Evolutionary conservation across 1,140 invertebrate species (phyloP).

Genomic region (Pomacea maculata): DNA sequence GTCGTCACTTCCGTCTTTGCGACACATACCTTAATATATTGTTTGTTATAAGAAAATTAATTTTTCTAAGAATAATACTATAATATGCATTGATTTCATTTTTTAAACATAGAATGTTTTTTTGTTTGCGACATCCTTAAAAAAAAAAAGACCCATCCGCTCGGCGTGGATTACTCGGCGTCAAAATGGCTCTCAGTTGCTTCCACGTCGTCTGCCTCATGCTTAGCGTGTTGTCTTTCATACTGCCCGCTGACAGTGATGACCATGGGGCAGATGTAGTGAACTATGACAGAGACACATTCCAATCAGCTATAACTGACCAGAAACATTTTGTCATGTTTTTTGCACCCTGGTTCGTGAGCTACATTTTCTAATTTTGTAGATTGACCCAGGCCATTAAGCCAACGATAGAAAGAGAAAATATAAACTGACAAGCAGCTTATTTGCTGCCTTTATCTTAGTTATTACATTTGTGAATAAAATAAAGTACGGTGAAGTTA

Average conservation of each 20-base stretch:
- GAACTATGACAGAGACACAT: slow-evolving; percentile 73
- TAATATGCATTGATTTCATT: too few species aligned
- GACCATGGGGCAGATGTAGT: slow-evolving; percentile 38
- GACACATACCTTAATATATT: not conserved
- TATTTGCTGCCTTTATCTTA: too few species aligned
- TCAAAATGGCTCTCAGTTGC: slow-evolving; percentile 14
- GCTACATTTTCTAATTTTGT: too few species aligned
- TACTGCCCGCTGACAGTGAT: slow-evolving; percentile 20
- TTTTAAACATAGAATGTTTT: too few species aligned
- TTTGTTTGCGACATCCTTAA: too few species aligned
- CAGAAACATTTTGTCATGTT: slow-evolving; percentile 89
- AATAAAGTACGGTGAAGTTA: too few species aligned
- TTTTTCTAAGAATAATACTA: too few species aligned
- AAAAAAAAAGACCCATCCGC: not conserved
- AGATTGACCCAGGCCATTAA: too few species aligned
- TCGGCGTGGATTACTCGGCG: not conserved
- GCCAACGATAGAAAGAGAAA: too few species aligned
- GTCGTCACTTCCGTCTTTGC: slow-evolving; percentile 15
- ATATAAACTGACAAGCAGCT: too few species aligned
- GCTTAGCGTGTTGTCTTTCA: slow-evolving; percentile 12
- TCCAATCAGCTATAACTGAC: slow-evolving; percentile 72
- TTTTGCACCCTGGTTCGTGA: slow-evolving; percentile 24
- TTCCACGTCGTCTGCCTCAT: slow-evolving; percentile 17
- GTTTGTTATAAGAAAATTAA: too few species aligned
- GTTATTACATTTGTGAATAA: too few species aligned